These are phyloP conservation scores for Drosophila trapezifrons DNA, from an alignment of 1,140 invertebrate genomes.

Conservation along the genomic window DNA sequence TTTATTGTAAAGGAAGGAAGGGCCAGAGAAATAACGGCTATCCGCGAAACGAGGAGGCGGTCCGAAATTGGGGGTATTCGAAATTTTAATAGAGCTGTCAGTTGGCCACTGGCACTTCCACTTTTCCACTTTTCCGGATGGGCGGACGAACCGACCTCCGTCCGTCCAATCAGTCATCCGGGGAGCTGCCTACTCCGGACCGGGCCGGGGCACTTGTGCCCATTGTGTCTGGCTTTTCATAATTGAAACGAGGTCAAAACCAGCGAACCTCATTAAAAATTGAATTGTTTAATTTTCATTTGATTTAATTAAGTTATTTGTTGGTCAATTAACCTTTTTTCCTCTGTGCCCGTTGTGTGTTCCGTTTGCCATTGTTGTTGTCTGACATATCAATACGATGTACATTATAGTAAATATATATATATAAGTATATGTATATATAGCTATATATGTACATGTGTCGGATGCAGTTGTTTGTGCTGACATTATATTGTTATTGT, in stretches of 20 bases:
- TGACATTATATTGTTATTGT: conserved; percentile 71
- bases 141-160: conserved; percentile 47
- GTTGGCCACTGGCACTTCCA: conserved; percentile 27
- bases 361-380: conserved; percentile 54
- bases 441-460: background rate
- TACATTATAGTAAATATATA: conserved; percentile 29
- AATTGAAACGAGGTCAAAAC: conserved; percentile 75
- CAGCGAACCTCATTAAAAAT: conserved; percentile 77
- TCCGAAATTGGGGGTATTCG: conserved; percentile 44
- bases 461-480: conserved; percentile 60
- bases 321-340: conserved; percentile 81
- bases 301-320: conserved; percentile 82
- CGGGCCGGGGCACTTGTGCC: conserved; percentile 16
- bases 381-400: conserved; percentile 74
- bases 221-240: conserved; percentile 60
- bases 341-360: conserved; percentile 15
- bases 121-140: conserved; percentile 39
- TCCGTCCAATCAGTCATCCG: conserved; percentile 42
- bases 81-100: conserved; percentile 40
- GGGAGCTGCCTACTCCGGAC: conserved; percentile 26
- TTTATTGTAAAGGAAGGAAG: background rate
- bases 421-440: conserved; percentile 15
- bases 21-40: background rate
- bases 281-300: conserved; percentile 81
- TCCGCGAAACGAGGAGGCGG: conserved; percentile 24